These are phyloP conservation scores for Bambusicola thoracicus DNA, from an alignment of 2,113 vertebrate genomes.

Conservation along the genomic window DNA sequence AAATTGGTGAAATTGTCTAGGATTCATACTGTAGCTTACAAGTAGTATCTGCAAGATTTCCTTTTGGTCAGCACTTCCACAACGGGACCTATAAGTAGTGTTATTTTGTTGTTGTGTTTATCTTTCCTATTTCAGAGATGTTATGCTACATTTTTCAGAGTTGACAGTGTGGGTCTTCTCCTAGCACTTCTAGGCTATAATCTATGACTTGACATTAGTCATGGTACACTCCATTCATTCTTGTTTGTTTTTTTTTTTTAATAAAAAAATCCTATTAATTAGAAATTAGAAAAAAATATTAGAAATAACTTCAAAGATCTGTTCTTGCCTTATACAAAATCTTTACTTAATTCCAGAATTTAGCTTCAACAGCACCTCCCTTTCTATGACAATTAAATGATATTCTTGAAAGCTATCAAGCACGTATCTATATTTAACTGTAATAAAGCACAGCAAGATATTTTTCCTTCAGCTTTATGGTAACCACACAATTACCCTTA, in stretches of 20 bases:
- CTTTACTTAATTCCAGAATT: neutral
- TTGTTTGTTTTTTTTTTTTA: neutral
- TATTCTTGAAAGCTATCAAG: neutral
- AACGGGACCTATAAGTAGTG: neutral
- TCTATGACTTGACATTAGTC: neutral
- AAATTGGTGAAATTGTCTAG: neutral
- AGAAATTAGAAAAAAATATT: neutral
- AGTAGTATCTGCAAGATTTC: neutral
- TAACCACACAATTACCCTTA: neutral
- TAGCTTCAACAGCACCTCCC: neutral
- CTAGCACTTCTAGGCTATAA: neutral
- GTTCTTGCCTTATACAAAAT: neutral
- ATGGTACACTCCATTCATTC: neutral
- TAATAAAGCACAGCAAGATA: neutral
- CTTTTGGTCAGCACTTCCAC: neutral
- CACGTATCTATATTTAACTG: neutral
- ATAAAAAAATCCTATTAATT: neutral
- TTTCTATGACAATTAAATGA: neutral
- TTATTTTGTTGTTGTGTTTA: neutral
- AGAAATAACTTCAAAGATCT: neutral
- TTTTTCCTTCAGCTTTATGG: neutral
- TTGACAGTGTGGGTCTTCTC: neutral
- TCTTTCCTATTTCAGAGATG: neutral
- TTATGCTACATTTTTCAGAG: neutral
- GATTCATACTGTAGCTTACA: neutral